Percentiles rank a stretch among this genome's conserved stretches.
Conservation (phyloP, 2,797 vertebrate species). For the Notoglanidium macrostoma region DNA sequence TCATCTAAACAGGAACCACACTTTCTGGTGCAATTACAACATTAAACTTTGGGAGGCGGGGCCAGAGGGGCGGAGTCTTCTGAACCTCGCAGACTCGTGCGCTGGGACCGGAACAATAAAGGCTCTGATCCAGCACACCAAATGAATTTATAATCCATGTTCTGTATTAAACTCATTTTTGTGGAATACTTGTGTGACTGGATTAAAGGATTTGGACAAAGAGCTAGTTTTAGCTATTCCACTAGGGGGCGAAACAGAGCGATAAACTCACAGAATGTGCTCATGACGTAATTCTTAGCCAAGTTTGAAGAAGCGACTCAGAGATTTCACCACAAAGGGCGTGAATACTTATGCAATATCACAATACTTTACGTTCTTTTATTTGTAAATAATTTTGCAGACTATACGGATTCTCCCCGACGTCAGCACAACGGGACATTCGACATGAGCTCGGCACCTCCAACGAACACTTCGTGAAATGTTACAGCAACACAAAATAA, state of each 20-base stretch:
- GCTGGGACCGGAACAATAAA: background rate
- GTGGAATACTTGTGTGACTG: background rate
- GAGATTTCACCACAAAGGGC: background rate
- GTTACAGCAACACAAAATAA: background rate
- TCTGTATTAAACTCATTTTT: background rate
- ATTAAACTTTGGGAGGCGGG: background rate
- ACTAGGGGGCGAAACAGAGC: background rate
- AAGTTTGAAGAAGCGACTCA: background rate
- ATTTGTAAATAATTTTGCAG: background rate
- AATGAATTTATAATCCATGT: background rate
- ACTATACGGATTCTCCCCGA: background rate
- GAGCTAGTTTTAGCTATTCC: background rate
- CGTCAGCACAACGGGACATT: too few species aligned
- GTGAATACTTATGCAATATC: too few species aligned
- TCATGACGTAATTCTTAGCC: background rate
- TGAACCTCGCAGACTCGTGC: background rate
- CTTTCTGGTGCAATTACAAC: background rate
- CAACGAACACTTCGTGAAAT: background rate
- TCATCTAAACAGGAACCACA: background rate
- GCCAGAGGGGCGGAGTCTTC: background rate
- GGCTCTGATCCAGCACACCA: background rate
- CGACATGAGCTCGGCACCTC: background rate
- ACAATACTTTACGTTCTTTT: background rate
- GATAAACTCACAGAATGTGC: background rate
- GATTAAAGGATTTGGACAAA: background rate